Evolutionary conservation across 2,113 vertebrate species (phyloP).

Genomic region (Tetrao urogallus): DNA sequence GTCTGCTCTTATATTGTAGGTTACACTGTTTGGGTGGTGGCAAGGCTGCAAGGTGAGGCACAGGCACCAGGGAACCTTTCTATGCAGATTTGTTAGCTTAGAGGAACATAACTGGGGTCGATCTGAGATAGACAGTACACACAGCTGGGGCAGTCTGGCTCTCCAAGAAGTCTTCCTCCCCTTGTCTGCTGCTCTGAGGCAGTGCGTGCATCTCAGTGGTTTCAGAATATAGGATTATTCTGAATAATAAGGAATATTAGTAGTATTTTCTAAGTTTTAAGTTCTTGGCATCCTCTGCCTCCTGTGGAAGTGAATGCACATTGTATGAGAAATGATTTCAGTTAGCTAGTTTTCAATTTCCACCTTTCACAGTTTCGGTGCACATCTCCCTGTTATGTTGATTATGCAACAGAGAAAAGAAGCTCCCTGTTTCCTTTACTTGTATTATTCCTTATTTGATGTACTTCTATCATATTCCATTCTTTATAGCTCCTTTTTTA

Average conservation of each 20-base stretch:
- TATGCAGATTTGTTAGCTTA: neutral
- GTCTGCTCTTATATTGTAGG: neutral
- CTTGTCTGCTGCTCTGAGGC: neutral
- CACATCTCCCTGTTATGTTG: fast-evolving
- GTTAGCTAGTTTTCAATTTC: neutral
- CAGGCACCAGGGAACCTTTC: neutral
- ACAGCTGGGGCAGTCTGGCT: neutral
- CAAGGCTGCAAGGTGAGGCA: neutral
- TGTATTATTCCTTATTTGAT: neutral
- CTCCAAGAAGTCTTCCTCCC: neutral
- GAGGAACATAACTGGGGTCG: neutral
- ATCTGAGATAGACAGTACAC: neutral
- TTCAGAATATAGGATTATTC: neutral
- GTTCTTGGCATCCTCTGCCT: neutral
- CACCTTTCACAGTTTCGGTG: neutral
- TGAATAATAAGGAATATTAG: too few species aligned
- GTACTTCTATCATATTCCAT: neutral
- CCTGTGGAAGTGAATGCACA: neutral
- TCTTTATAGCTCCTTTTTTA: neutral
- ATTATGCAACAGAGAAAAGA: neutral
- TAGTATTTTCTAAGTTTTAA: neutral
- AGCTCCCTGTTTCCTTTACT: neutral
- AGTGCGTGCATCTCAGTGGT: neutral
- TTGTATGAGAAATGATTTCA: neutral
- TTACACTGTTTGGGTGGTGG: neutral